Conservation (phyloP, 2,797 vertebrate genomes). For the Poliocrania exsul region DNA sequence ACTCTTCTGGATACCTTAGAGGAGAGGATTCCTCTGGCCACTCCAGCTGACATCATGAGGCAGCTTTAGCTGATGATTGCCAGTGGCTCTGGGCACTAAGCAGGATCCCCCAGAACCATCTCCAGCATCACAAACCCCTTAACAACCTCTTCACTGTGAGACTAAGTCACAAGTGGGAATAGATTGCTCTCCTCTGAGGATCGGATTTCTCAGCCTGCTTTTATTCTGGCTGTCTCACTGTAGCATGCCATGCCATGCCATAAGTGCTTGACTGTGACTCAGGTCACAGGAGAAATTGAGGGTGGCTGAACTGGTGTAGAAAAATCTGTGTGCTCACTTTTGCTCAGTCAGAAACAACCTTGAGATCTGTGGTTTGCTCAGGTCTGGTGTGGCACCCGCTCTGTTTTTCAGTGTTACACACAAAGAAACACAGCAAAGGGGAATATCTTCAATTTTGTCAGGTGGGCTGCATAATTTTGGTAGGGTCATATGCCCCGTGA, state of each 20-base stretch:
- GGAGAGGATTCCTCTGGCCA: not conserved
- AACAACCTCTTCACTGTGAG: conserved; percentile 6
- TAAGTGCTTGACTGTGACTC: not conserved
- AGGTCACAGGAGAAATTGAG: not conserved
- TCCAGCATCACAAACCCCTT: not conserved
- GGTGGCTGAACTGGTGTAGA: not conserved
- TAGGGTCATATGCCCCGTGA: not conserved
- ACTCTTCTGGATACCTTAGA: not conserved
- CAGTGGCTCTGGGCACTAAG: not conserved
- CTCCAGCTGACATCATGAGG: not conserved
- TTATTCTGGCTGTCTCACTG: not conserved
- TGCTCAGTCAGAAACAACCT: not conserved
- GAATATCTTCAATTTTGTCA: not conserved
- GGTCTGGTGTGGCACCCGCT: not conserved
- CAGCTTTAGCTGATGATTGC: not conserved
- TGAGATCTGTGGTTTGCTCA: not conserved
- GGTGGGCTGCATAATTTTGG: not conserved
- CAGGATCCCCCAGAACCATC: not conserved
- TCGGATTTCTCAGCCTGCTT: conserved; percentile 4
- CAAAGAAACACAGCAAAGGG: not conserved
- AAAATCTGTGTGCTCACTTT: not conserved
- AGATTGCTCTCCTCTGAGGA: not conserved
- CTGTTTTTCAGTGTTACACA: not conserved
- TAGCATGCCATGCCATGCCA: not conserved
- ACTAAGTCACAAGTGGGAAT: conserved; percentile 38